Evolutionary conservation across 1,140 invertebrate genomes (phyloP).

Genomic region (honey bee (Apis mellifera)): DNA sequence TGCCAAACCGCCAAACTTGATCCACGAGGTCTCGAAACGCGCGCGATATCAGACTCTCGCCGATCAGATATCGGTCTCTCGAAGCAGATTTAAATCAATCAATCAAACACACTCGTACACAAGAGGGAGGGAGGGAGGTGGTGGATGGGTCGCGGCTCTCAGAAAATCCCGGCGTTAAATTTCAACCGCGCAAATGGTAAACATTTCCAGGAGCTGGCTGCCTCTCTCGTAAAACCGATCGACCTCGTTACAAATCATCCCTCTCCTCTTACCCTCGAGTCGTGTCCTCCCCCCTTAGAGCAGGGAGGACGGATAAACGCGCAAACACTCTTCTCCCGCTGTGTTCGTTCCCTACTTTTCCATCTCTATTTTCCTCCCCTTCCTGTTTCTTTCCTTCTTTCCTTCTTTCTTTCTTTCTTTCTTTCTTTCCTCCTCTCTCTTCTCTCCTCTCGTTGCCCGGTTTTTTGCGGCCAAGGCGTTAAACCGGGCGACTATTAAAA

Average conservation of each 20-base stretch:
- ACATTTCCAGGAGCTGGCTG: conserved; percentile 13
- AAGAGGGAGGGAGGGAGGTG: background rate
- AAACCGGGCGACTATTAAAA: conserved; percentile 54
- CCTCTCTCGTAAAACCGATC: conserved; percentile 23
- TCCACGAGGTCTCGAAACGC: background rate
- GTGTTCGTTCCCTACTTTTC: background rate
- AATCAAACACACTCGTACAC: background rate
- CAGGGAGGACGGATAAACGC: conserved; percentile 5
- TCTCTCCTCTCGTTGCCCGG: background rate
- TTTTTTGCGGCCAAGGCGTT: conserved; percentile 31
- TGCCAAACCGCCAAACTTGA: background rate
- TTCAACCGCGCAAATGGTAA: conserved; percentile 11
- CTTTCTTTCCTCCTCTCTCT: background rate
- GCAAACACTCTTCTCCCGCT: conserved; percentile 17
- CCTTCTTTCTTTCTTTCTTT: background rate
- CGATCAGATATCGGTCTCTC: background rate
- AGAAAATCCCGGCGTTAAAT: conserved; percentile 9
- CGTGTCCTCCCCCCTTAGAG: background rate
- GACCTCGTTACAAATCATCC: conserved; percentile 44
- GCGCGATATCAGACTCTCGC: background rate
- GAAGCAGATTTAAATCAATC: conserved; percentile 12
- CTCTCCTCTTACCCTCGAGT: background rate
- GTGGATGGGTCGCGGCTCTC: background rate
- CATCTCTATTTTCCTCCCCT: background rate
- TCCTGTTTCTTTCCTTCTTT: no score